Conservation (phyloP, 1,140 invertebrate genomes). For the Caenorhabditis elegans region WBcel235 BX284602.5:7060501-7061000, state of each 20-base stretch:
- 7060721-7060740: no score
- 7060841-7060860: no score
- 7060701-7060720: no score
- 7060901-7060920: neutral
- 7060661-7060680: no score
- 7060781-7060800: no score
- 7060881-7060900: neutral
- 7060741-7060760: no score
- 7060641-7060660: no score
- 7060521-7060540: neutral
- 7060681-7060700: no score
- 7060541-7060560: slow-evolving; percentile 16
- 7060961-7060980: neutral
- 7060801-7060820: no score
- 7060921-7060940: neutral
- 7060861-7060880: neutral
- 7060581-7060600: neutral
- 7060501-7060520: neutral
- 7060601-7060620: neutral
- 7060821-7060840: no score
- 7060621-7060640: neutral
- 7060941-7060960: slow-evolving; percentile 17
- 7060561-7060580: no score
- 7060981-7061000: slow-evolving; percentile 18
- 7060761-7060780: no score